phyloP scores from a whole-genome alignment of 2,797 vertebrate genomes.

The Smutsia temminckii region DNA sequence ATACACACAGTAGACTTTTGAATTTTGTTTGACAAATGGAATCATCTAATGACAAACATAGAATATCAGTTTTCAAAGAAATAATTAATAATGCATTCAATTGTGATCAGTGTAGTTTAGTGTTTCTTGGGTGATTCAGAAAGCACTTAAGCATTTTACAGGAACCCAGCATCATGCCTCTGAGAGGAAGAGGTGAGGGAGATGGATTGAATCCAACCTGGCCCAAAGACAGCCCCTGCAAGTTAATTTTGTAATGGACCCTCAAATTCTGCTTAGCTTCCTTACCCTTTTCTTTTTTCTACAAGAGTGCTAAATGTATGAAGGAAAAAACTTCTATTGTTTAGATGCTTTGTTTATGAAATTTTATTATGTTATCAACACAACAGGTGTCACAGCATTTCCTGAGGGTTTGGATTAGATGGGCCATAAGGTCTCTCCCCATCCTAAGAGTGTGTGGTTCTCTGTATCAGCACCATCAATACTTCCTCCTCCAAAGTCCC shows the following conservation, averaged over 20 bases:
- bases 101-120: conserved; percentile 71
- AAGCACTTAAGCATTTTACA: conserved; percentile 77
- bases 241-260: conserved; percentile 43
- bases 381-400: conserved; percentile 23
- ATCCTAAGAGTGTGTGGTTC: neutral
- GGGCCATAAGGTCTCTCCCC: neutral
- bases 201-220: conserved; percentile 19
- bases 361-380: neutral
- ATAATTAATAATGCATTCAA: conserved; percentile 77
- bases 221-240: neutral
- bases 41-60: conserved; percentile 59
- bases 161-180: conserved; percentile 61
- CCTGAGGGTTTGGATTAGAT: neutral
- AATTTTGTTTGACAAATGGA: conserved; percentile 51
- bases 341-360: neutral
- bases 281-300: conserved; percentile 3
- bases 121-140: conserved; percentile 76
- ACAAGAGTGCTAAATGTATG: neutral
- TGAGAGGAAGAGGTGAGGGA: conserved; percentile 59
- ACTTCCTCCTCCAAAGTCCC: neutral
- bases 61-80: conserved; percentile 73
- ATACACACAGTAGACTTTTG: conserved; percentile 23
- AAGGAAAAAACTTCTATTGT: neutral
- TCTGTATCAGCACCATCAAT: neutral
- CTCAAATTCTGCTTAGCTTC: conserved; percentile 54